Conservation (phyloP, 2,113 vertebrate species). For the Larimichthys polyactis region DNA sequence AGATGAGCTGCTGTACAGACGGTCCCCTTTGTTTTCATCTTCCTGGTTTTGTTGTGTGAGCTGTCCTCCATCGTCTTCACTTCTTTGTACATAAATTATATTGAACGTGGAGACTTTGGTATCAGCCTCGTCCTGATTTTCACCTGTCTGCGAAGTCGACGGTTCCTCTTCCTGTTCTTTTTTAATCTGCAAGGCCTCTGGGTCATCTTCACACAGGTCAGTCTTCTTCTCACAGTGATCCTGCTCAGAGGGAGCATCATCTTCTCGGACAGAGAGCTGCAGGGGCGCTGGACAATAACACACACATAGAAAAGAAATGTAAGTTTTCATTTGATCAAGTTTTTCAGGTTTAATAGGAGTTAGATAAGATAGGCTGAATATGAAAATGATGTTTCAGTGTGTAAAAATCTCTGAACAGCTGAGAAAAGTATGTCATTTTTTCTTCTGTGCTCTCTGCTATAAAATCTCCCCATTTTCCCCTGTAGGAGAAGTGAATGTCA, state of each 20-base stretch:
- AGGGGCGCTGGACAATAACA: slow-evolving; percentile 3
- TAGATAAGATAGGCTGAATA: neutral
- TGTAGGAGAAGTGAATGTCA: too few species aligned
- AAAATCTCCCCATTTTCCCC: too few species aligned
- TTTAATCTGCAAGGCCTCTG: slow-evolving; percentile 25
- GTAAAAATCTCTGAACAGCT: too few species aligned
- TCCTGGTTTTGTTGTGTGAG: neutral
- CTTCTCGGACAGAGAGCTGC: slow-evolving; percentile 22
- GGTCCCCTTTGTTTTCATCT: neutral
- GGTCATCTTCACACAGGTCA: slow-evolving; percentile 3
- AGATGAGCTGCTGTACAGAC: slow-evolving; percentile 26
- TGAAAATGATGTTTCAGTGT: too few species aligned
- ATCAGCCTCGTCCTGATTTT: slow-evolving; percentile 27
- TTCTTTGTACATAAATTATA: slow-evolving; percentile 49
- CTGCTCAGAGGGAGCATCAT: neutral
- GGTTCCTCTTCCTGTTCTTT: slow-evolving; percentile 43
- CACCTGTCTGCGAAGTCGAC: neutral
- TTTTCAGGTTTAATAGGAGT: neutral
- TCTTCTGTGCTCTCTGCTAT: too few species aligned
- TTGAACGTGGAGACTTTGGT: slow-evolving; percentile 49
- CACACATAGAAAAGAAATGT: neutral
- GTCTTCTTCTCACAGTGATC: slow-evolving; percentile 3
- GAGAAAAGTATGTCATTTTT: too few species aligned
- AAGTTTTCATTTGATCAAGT: neutral
- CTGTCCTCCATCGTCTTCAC: slow-evolving; percentile 6